phyloP scores from a whole-genome alignment of 2,113 vertebrate species.

The Sinocyclocheilus maitianheensis region DNA sequence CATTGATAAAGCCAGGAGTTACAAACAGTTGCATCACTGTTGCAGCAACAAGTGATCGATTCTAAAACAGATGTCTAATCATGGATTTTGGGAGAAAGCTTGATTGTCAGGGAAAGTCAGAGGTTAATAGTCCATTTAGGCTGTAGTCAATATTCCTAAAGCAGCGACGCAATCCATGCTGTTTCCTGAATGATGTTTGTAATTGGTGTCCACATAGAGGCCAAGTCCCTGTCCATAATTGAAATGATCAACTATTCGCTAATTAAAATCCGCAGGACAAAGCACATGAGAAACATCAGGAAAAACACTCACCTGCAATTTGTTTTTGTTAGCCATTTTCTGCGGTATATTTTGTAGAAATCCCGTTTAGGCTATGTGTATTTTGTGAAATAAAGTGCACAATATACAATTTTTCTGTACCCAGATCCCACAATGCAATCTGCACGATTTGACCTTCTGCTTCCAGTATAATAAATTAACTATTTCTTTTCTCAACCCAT shows the following conservation, averaged over 20 bases:
- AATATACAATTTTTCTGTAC: not conserved
- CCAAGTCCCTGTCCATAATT: slow-evolving; percentile 10
- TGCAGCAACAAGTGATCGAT: not conserved
- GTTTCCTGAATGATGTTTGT: not conserved
- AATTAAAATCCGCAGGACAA: not conserved
- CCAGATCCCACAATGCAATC: not conserved
- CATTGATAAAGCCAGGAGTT: not conserved
- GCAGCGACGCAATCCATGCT: not conserved
- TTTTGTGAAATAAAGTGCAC: not conserved
- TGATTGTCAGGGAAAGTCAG: not conserved
- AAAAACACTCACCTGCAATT: not conserved
- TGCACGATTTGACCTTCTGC: not conserved
- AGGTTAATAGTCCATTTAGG: not conserved
- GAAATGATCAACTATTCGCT: slow-evolving; percentile 10
- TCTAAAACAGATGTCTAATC: not conserved
- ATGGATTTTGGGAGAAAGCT: not conserved
- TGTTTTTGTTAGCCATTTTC: not conserved
- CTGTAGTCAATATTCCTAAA: slow-evolving; percentile 12
- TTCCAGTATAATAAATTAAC: not conserved
- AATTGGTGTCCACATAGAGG: not conserved
- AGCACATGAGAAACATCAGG: not conserved
- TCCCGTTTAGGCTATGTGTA: not conserved
- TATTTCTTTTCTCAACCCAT: not conserved
- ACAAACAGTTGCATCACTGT: not conserved
- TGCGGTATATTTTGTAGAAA: not conserved